Base-by-base conservation (phyloP, 2,797 vertebrate species). In the Rhinogobio ventralis region DNA sequence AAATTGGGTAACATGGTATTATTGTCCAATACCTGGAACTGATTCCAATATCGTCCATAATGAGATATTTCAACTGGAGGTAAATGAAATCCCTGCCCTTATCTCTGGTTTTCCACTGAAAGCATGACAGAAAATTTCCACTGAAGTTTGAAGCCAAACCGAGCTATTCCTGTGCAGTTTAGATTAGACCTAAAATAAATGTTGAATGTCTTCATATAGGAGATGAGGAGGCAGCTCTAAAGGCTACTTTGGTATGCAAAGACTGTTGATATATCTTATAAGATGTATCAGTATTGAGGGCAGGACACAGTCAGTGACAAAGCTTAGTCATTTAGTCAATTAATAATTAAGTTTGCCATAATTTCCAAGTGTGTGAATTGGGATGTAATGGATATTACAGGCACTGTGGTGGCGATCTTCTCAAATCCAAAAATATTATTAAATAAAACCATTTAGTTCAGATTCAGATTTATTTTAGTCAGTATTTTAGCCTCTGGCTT, bases 281-380 rank as follows among this genome's bases (percentile, higher is more conserved):
- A 77, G n/a, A 77, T 62, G 15, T 62, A 36, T 28, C 75, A 25
- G 55, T 42, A 60, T 60, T 45, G 53, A 62, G 23, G n/a, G 55
- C 75, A 77, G 36, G n/a, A 62, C 75, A 77, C 75, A 62, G 75
- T 77, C 75, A 45, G 55, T 62, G 75, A 77, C 36, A 28, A 77
- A 77, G 75, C 36, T 62, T 28, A 62, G 36, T 77, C 55, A 45
- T 77, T 62, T 77, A 77, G 20, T 69, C 82, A 85, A 81, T 79
- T 49, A 79, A 85, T 85, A 67, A 87, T 85, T 81, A 67, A 87
- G 77, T 74, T 60, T 36, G 28, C 46, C 33, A 36, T 82, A 60
- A 79, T 74, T 87, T 62, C 36, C 75, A 45, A 77, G 14, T 42
- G 36, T 77, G 75, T 77, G 55, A 62, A 62, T n/a, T 45, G 55